Evolutionary conservation across 1,140 invertebrate species (phyloP).

Genomic region (Alviniconcha marisindica): DNA sequence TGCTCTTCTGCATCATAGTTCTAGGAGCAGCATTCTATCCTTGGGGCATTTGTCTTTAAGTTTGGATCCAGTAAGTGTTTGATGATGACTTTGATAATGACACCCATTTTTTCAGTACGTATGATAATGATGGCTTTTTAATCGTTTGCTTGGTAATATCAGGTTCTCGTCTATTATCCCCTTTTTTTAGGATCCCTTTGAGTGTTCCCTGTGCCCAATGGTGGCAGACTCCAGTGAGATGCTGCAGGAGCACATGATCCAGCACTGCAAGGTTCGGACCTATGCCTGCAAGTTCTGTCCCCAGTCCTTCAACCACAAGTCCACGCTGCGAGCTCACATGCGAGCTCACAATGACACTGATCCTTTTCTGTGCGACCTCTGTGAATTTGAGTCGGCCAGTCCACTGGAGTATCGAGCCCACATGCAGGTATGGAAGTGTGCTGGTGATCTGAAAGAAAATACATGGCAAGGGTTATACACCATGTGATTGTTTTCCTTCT

Average conservation of each 20-base stretch:
- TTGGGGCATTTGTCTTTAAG: too few relatives aligned
- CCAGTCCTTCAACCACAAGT: slow-evolving; percentile 73
- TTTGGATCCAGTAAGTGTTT: too few relatives aligned
- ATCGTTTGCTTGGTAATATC: too few relatives aligned
- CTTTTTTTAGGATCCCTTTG: slow-evolving; percentile 71
- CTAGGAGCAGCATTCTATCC: too few relatives aligned
- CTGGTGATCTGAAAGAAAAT: too few relatives aligned
- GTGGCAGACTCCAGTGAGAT: slow-evolving; percentile 67
- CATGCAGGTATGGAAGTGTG: slow-evolving; percentile 44
- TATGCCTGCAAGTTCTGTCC: slow-evolving; percentile 73
- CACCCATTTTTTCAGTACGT: too few relatives aligned
- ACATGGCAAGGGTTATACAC: too few relatives aligned
- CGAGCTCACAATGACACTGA: slow-evolving; percentile 71
- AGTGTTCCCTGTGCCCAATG: slow-evolving; percentile 73
- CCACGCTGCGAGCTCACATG: slow-evolving; percentile 74
- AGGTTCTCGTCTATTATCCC: too few relatives aligned
- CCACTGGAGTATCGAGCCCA: slow-evolving; percentile 63
- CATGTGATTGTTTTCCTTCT: too few relatives aligned
- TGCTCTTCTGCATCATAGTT: too few relatives aligned
- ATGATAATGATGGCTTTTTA: too few relatives aligned
- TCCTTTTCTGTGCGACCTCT: slow-evolving; percentile 67
- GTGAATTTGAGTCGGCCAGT: slow-evolving; percentile 69
- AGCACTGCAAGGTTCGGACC: slow-evolving; percentile 73
- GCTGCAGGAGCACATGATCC: slow-evolving; percentile 73
- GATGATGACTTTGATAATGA: too few relatives aligned